Evolutionary conservation across 2,797 vertebrate species (phyloP), one percentile per base, ranked within the genome.

Genomic region (Phaenicophaeus curvirostris): DNA sequence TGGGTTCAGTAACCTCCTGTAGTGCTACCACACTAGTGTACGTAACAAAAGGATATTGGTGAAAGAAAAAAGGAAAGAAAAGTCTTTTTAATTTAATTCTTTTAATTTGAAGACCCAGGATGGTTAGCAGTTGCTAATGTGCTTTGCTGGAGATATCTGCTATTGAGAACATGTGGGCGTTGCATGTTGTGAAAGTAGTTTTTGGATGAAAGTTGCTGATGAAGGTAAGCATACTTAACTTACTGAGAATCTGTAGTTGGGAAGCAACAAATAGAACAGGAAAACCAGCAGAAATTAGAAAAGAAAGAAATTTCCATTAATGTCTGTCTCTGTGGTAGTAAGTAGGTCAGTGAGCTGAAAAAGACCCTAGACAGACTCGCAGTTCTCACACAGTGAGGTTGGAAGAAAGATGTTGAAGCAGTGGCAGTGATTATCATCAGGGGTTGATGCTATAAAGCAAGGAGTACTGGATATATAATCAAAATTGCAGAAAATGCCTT

Each of bases 331-430:
- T 94, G 77, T 90, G 35, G 35, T 62, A 46, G 44, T 55, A 86
- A 74, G 58, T 94, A 76, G 89, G 87, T 93, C 87, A 93, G 63
- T 58, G 71, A 79, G 67, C 80, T 90, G 66, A 76, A 79, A 71
- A 74, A 51, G 42, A 63, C 41, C 55, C 37, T n/a, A n/a, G 87
- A 39, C 25, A 77, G 67, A 53, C 41, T 85, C 85, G 17, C 2
- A 42, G 12, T 53, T 79, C 55, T 84, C 53, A 58, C 51, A 18
- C 42, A 48, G 24, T 0, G 11, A 79, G 13, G 12, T 5, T 71
- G 72, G 41, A 87, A 71, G 58, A 69, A 81, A 62, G 88, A 44
- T 67, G 41, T 58, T 68, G 33, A 76, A 75, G 33, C n/a, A 73
- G 73, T 90, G 74, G 35, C 13, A 2, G 41, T 39, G 53, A 1